Evolutionary conservation across 2,888 invertebrate genomes (phyloP).

Genomic region (Drosophila acutilabella): DNA sequence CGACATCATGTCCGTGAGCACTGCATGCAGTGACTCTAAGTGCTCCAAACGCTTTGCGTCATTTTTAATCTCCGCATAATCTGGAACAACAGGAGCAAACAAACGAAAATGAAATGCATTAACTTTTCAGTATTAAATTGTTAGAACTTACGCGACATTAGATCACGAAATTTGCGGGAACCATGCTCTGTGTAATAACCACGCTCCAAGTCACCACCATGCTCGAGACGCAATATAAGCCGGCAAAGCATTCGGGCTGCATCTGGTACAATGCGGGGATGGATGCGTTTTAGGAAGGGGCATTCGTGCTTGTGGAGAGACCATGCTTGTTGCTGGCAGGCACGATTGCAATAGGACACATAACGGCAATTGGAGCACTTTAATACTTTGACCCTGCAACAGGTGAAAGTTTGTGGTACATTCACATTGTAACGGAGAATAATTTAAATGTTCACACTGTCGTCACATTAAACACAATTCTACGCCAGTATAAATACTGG

Average conservation of each 20-base stretch:
- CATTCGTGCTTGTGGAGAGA: conserved; percentile 93
- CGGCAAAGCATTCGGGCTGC: conserved; percentile 92
- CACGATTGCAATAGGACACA: conserved; percentile 92
- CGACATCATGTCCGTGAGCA: conserved; percentile 89
- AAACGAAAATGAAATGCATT: neutral
- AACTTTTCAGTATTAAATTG: rapidly evolving
- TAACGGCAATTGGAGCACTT: conserved; percentile 94
- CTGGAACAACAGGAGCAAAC: conserved; percentile 85
- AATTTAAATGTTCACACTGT: too few relatives aligned
- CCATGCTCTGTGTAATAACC: conserved; percentile 89
- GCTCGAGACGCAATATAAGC: conserved; percentile 87
- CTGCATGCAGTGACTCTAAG: conserved; percentile 90
- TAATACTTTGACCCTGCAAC: conserved; percentile 88
- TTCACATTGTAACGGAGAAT: neutral
- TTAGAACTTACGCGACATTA: conserved; percentile 93
- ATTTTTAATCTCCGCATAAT: conserved; percentile 92
- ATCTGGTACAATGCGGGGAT: conserved; percentile 91
- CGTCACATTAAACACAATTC: too few relatives aligned
- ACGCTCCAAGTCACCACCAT: conserved; percentile 89
- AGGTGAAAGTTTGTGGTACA: neutral
- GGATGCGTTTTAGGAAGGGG: conserved; percentile 89
- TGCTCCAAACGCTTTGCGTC: conserved; percentile 92
- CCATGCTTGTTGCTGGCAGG: conserved; percentile 94
- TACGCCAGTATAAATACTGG: too few relatives aligned
- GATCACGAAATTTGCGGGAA: conserved; percentile 92